A percentile compares a stretch with the other conserved stretches of the same genome.
Conservation (phyloP, 2,888 invertebrate genomes). For the Mactromeris polynyma region DNA sequence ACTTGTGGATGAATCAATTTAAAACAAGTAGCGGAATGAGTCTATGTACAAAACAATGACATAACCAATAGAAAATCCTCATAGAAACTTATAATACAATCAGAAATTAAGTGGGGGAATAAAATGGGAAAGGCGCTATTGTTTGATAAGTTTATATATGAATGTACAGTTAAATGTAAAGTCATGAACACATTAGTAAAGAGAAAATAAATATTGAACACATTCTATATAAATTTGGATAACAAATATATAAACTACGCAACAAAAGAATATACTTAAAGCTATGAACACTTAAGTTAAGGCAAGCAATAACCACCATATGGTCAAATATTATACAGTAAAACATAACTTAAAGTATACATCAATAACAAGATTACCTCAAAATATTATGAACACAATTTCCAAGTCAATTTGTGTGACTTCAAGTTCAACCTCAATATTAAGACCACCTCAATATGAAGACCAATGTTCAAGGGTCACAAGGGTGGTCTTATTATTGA, state of each 20-base stretch:
- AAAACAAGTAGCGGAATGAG: too few species aligned
- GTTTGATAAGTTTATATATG: not conserved
- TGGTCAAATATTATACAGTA: too few species aligned
- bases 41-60: not conserved
- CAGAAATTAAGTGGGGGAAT: not conserved
- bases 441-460: too few species aligned
- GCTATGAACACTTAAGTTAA: not conserved
- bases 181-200: not conserved
- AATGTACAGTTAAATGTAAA: not conserved
- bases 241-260: not conserved
- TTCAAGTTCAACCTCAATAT: too few species aligned
- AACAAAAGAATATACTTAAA: not conserved
- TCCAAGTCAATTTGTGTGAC: too few species aligned
- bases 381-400: too few species aligned
- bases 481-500: too few species aligned
- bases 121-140: not conserved
- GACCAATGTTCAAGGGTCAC: too few species aligned
- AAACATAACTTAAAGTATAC: too few species aligned
- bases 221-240: not conserved
- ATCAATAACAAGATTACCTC: too few species aligned
- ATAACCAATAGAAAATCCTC: not conserved
- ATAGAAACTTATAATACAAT: not conserved
- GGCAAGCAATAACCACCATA: not conserved
- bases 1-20: not conserved
- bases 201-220: not conserved